Evolutionary conservation across 2,797 vertebrate genomes (phyloP).

Genomic region (Coreius guichenoti): DNA sequence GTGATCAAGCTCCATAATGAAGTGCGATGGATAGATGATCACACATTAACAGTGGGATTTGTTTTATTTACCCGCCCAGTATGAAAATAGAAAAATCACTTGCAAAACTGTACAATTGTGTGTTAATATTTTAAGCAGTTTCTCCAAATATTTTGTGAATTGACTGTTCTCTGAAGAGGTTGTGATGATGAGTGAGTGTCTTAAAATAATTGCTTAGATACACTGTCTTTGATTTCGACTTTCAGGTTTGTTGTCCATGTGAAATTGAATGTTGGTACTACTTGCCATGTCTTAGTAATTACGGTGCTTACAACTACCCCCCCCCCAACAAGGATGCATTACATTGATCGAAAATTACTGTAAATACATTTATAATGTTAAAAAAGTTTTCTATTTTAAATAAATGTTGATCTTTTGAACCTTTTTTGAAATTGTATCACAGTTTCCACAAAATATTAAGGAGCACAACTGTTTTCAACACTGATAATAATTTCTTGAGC

Average conservation of each 20-base stretch:
- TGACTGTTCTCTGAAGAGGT: not conserved
- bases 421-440: not conserved
- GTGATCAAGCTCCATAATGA: not conserved
- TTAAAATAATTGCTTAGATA: not conserved
- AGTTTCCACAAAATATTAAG: not conserved
- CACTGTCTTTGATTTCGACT: no score
- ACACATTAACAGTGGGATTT: not conserved
- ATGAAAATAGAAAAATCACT: not conserved
- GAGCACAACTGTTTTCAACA: not conserved
- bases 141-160: not conserved
- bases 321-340: not conserved
- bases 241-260: not conserved
- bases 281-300: not conserved
- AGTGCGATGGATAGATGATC: not conserved
- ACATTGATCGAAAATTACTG: not conserved
- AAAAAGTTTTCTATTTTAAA: no score
- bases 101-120: not conserved
- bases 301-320: not conserved
- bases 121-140: not conserved
- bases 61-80: not conserved
- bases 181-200: not conserved
- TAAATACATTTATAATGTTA: not conserved
- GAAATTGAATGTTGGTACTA: no score
- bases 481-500: not conserved
- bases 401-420: not conserved